Base-by-base conservation (phyloP, 2,888 invertebrate genomes). In the Adelognathus sp. region DNA sequence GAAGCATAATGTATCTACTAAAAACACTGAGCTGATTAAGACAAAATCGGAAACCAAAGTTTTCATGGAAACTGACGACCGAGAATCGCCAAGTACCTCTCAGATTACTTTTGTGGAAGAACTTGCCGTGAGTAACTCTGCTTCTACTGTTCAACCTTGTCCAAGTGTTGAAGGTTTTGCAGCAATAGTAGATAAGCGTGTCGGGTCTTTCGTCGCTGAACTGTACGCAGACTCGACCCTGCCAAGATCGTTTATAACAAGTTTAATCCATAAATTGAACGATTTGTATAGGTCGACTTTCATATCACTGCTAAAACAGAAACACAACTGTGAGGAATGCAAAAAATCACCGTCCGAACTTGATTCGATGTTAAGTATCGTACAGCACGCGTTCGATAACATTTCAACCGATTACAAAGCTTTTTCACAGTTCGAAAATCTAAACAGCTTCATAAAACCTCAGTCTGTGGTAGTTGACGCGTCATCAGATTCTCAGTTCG, bases 391-490 rank as follows among this genome's bases (percentile, higher is more conserved):
- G 18, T 79, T 79, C 24, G 41, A 46, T 46, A 16, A 75, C 29
- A 46, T 73, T 27, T 56, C 41, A 2, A 73, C 69, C 1, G 73
- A 77, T 41, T 58, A 81, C 14, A 41, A 56, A 60, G 44, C 61
- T 39, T 18, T 77, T 9, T 7, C 41, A n/a, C 52, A 79, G 41
- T 77, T 82, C 54, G 56, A 79, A 79, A 64, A 64, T 14, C 7
- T 21, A 3, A 58, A 64, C 3, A 52, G 21, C 11, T 31, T 76
- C 18, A 76, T 76, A 33, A 44, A 71, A 33, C 66, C 72, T 18
- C 14, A 76, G 11, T 54, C 58, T 7, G 18, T 70, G 21, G 44
- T 21, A 16, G 14, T 72, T 21, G 29, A 67, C 31, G 29, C 63
- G 21, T 24, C 31, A 33, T 1, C 41, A 4, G 33, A 50, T 2